Evolutionary conservation across 2,797 vertebrate genomes (phyloP).

Genomic region (Rhinoraja longicauda): DNA sequence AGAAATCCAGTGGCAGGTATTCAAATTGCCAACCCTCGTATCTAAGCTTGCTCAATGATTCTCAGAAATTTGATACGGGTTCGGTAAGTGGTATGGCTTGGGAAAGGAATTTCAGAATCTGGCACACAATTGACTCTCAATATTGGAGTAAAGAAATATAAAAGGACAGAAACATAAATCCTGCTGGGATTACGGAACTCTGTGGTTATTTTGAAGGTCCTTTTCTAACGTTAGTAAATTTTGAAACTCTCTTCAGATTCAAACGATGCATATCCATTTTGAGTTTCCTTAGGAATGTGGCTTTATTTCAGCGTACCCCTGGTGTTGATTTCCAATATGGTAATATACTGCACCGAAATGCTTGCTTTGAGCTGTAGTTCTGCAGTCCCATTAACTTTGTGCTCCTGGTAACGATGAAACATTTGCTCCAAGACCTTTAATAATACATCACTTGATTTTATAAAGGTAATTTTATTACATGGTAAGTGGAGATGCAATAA

Average conservation of each 20-base stretch:
- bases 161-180: neutral
- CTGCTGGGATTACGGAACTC: neutral
- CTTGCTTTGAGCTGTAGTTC: neutral
- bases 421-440: conserved; percentile 6
- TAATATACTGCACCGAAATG: neutral
- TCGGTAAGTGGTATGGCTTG: neutral
- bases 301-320: neutral
- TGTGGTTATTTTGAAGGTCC: neutral
- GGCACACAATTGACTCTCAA: neutral
- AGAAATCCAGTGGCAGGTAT: too few relatives aligned
- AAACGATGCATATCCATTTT: neutral
- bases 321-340: neutral
- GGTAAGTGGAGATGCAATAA: neutral
- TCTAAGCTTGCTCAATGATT: neutral
- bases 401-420: neutral
- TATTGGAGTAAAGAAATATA: neutral
- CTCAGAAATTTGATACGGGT: neutral
- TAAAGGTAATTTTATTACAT: neutral
- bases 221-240: neutral
- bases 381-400: neutral
- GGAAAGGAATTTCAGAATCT: neutral
- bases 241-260: neutral
- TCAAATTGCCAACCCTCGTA: too few relatives aligned
- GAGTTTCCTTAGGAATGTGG: neutral
- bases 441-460: neutral